Base-by-base conservation (phyloP, 2,888 invertebrate species). In the Troides helena region DNA sequence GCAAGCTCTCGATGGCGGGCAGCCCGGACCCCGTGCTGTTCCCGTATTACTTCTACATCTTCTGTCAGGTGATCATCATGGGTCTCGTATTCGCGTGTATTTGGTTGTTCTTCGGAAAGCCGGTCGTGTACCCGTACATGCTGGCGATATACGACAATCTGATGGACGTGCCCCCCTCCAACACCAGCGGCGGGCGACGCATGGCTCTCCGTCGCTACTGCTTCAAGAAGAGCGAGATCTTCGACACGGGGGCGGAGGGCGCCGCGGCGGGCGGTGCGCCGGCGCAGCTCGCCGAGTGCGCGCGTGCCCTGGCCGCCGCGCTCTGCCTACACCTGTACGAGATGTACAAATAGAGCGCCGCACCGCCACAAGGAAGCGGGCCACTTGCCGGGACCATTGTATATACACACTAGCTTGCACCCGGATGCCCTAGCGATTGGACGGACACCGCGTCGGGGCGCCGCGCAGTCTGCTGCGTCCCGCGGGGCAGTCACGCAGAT, bases 1-100 rank as follows among this genome's bases (percentile, higher is more conserved):
- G 90, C 73, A 91, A 89, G 79, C 83, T 90, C 5, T 85, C 86
- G 0, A 80, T 77, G 72, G 59, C 86, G 2, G 86, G 86, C 0
- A 85, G 86, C 0, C 88, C 88, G 2, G 84, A 89, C 36, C 85
- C 90, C 0, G 83, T 92, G 0, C 78, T 89, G 39, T 90, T 87
- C 56, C 90, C 91, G 0, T 92, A 91, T 66, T 90, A 85, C 70
- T 90, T 91, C 68, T 89, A 90, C 64, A 79, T 90, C 76, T 89
- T 88, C 71, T 86, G 86, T 69, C 91, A 90, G 84, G 85, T 91
- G 1, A 77, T 89, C 64, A 68, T 87, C 25, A 67, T 90, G 14
- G 84, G 87, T 1, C 0, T 76, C 14, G 72, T 86, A 7, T 85
- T 90, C 57, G 57, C 74, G 12, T 14, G 84, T 0, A 0, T 90